Conservation (phyloP, 2,888 invertebrate species). For the Frankliniella fusca region DNA sequence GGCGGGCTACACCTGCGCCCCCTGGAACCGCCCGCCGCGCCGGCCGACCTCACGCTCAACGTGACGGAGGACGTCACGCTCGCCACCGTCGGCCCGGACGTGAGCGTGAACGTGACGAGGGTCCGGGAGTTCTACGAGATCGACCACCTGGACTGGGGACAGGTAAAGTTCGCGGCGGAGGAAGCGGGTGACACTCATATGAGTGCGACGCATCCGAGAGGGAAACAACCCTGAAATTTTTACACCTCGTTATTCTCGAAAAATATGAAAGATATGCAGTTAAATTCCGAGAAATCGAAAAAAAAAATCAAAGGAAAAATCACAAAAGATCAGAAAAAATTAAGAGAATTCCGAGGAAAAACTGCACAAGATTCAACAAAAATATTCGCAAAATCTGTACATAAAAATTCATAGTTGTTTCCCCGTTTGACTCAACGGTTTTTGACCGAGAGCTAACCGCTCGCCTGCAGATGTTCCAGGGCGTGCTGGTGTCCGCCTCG, state of each 20-base stretch:
- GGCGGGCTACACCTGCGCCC: background rate
- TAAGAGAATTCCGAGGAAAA: no score
- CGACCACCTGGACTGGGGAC: constrained; percentile 44
- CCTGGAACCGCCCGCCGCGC: background rate
- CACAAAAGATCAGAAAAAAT: no score
- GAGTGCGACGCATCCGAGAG: no score
- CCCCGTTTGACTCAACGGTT: no score
- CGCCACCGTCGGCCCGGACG: background rate
- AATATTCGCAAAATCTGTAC: no score
- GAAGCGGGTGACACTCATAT: background rate
- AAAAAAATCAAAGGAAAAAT: no score
- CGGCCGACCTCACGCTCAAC: background rate
- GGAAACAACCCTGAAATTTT: no score
- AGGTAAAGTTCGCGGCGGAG: constrained; percentile 41
- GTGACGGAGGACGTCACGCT: background rate
- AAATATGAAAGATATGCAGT: no score
- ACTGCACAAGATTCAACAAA: no score
- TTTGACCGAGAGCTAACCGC: background rate
- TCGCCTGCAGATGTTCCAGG: constrained; percentile 41
- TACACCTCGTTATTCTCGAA: no score
- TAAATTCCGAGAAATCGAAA: no score
- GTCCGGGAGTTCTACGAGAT: constrained; percentile 32
- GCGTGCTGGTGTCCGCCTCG: constrained; percentile 42
- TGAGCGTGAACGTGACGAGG: background rate
- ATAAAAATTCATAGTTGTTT: no score